Conservation (phyloP, 2,797 vertebrate species). For the Arrhamphus sclerolepis region DNA sequence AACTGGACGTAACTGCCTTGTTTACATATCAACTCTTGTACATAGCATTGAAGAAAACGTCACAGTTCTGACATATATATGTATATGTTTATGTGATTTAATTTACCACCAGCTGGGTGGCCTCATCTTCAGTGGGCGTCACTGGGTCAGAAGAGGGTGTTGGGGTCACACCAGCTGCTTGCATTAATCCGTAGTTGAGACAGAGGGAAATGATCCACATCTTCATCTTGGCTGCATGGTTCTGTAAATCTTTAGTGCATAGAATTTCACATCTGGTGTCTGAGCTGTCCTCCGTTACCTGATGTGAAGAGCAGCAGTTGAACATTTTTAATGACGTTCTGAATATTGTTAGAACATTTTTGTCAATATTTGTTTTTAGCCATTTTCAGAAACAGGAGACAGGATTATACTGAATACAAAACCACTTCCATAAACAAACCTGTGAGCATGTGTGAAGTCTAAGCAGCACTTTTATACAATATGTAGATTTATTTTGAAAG, state of each 20-base stretch:
- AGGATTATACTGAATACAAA: no score
- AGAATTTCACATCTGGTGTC: background rate
- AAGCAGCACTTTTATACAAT: no score
- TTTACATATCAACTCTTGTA: no score
- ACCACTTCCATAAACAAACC: no score
- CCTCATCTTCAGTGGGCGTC: constrained; percentile 71
- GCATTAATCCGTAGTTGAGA: constrained; percentile 50
- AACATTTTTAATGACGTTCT: background rate
- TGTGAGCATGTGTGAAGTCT: no score
- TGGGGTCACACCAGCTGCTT: constrained; percentile 21
- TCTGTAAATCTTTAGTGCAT: constrained; percentile 1
- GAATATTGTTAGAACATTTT: no score
- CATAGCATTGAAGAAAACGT: background rate
- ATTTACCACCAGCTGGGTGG: constrained; percentile 73
- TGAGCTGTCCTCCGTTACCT: background rate
- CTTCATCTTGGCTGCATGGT: constrained; percentile 58
- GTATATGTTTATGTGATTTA: background rate
- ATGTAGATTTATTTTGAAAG: no score
- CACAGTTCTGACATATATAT: background rate
- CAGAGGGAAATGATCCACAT: constrained; percentile 59
- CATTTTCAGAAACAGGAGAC: no score
- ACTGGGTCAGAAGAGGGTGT: constrained; percentile 21
- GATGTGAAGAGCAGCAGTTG: background rate
- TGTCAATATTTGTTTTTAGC: background rate
- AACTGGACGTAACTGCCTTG: no score